phyloP scores from a whole-genome alignment of 2,888 invertebrate species.

The Drosophila affinis region DNA sequence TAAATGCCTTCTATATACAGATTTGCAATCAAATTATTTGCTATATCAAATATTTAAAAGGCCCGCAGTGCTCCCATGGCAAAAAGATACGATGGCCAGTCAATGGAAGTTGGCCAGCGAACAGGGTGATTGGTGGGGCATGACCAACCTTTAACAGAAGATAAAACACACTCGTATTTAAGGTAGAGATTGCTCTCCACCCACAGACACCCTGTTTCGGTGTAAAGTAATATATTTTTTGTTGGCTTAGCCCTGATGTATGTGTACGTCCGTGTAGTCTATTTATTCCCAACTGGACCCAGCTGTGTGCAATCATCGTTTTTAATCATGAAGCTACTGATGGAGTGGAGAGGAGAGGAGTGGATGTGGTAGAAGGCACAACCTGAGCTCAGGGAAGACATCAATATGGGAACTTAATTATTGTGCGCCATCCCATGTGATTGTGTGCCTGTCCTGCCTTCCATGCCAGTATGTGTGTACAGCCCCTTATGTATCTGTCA shows the following conservation, averaged over 20 bases:
- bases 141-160: background rate
- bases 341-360: background rate
- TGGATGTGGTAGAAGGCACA: conserved; percentile 10
- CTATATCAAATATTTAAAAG: conserved; percentile 69
- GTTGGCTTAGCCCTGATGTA: conserved; percentile 54
- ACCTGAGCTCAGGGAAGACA: conserved; percentile 5
- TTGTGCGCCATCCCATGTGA: conserved; percentile 47
- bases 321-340: conserved; percentile 58
- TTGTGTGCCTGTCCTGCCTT: background rate
- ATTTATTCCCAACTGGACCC: conserved; percentile 43
- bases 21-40: conserved; percentile 75
- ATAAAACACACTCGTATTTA: background rate
- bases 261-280: conserved; percentile 25
- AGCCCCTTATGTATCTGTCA: background rate
- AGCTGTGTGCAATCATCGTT: conserved; percentile 56
- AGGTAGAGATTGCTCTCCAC: background rate
- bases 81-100: conserved; percentile 25
- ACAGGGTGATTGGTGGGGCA: conserved; percentile 15
- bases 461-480: background rate
- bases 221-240: conserved; percentile 41
- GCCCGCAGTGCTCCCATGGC: conserved; percentile 43
- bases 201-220: conserved; percentile 40
- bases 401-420: conserved; percentile 61
- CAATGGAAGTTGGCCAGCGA: conserved; percentile 23
- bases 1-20: conserved; percentile 35